These are phyloP conservation scores for Crotalus viridis DNA, from an alignment of 2,113 vertebrate species.

Conservation along the genomic window DNA sequence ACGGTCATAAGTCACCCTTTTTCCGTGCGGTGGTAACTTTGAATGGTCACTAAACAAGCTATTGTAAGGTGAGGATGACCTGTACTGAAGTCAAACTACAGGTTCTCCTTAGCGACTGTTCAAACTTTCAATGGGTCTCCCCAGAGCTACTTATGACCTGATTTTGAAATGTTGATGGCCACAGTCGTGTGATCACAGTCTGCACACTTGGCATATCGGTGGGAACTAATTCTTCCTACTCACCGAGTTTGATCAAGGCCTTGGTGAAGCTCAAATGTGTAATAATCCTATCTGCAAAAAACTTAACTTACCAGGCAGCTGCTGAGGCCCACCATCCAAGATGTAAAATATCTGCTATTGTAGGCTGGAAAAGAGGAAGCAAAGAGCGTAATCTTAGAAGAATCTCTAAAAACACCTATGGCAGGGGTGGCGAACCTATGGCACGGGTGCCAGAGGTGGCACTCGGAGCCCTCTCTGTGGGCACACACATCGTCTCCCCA, in stretches of 20 bases:
- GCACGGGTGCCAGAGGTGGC: too few relatives aligned
- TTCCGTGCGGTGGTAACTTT: background rate
- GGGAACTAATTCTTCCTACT: background rate
- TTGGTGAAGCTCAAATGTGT: background rate
- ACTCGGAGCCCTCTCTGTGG: too few relatives aligned
- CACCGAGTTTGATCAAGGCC: background rate
- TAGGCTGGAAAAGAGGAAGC: slow-evolving; percentile 77
- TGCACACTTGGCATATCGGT: background rate
- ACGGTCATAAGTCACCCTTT: background rate
- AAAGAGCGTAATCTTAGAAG: background rate
- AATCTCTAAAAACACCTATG: fast-evolving
- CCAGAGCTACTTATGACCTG: too few relatives aligned
- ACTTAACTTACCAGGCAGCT: slow-evolving; percentile 88
- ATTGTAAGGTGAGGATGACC: background rate
- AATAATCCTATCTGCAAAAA: background rate
- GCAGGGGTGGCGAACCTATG: background rate
- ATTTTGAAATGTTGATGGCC: too few relatives aligned
- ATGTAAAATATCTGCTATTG: slow-evolving; percentile 88
- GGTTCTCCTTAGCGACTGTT: too few relatives aligned
- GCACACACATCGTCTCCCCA: too few relatives aligned
- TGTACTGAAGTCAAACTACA: background rate
- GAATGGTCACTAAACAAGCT: background rate
- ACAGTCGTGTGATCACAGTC: too few relatives aligned
- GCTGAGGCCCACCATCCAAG: slow-evolving; percentile 96
- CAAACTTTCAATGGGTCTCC: too few relatives aligned